Conservation (phyloP, 2,888 invertebrate species). For the Piscicola geometra region DNA sequence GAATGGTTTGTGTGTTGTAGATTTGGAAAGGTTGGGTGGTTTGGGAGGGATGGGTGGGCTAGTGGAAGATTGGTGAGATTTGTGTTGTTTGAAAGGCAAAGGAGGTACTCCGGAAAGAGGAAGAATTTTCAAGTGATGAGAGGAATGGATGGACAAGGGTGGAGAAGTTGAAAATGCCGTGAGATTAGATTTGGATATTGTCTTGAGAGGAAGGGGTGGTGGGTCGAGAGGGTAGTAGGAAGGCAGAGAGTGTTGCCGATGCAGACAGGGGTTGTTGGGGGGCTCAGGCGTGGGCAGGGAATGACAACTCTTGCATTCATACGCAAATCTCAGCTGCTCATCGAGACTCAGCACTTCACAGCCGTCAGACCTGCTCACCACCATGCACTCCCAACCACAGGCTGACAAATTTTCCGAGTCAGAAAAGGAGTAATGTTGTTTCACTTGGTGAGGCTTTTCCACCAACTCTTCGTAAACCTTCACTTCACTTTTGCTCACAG, state of each 20-base stretch:
- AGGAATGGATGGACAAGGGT: not conserved
- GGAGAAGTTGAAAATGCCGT: not conserved
- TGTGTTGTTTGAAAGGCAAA: not conserved
- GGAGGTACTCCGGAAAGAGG: not conserved
- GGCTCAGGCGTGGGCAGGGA: slow-evolving; percentile 35
- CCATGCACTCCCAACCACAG: slow-evolving; percentile 37
- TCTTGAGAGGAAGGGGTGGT: slow-evolving; percentile 23
- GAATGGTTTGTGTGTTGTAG: not conserved
- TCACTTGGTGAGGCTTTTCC: not conserved
- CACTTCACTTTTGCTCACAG: not conserved
- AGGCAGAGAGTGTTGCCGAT: slow-evolving; percentile 14
- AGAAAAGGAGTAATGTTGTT: slow-evolving; percentile 27
- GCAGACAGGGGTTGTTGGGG: slow-evolving; percentile 5
- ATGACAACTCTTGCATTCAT: slow-evolving; percentile 53
- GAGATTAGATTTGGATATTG: slow-evolving; percentile 17
- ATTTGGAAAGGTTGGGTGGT: not conserved
- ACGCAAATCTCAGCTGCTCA: slow-evolving; percentile 49
- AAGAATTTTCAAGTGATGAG: not conserved
- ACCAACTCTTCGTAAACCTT: slow-evolving; percentile 4
- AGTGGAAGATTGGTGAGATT: not conserved
- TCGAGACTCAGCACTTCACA: slow-evolving; percentile 46
- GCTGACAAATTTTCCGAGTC: slow-evolving; percentile 24
- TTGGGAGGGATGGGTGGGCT: slow-evolving; percentile 1
- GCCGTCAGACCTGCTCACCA: slow-evolving; percentile 32
- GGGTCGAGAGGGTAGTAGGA: not conserved